Percentiles rank a stretch among this genome's conserved stretches.
phyloP scores from a whole-genome alignment of 2,888 invertebrate species.

The Melanostoma scalare region DNA sequence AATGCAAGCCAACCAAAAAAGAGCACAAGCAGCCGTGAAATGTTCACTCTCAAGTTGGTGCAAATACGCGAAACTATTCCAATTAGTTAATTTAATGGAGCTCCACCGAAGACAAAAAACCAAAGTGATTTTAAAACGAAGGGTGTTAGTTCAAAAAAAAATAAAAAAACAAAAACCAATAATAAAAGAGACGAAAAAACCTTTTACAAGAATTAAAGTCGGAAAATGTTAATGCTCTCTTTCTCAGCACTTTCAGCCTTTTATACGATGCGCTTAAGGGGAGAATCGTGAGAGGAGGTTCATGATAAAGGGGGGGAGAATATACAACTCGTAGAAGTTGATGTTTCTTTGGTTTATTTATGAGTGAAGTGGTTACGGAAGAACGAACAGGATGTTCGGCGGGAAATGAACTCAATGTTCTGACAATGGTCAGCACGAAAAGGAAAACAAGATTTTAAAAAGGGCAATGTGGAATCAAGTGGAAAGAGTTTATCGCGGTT shows the following conservation, averaged over 20 bases:
- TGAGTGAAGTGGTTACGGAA: constrained; percentile 41
- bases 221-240: constrained; percentile 47
- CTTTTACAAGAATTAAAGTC: constrained; percentile 60
- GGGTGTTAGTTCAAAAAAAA: constrained; percentile 26
- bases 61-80: constrained; percentile 52
- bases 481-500: no score
- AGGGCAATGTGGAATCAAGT: background rate
- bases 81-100: constrained; percentile 67
- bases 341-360: constrained; percentile 37
- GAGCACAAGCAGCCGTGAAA: constrained; percentile 55
- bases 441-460: constrained; percentile 19
- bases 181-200: constrained; percentile 28
- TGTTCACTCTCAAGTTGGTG: constrained; percentile 53
- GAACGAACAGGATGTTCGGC: constrained; percentile 25
- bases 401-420: constrained; percentile 1
- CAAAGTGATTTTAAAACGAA: constrained; percentile 29
- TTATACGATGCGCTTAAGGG: constrained; percentile 17
- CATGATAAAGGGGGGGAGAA: background rate
- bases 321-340: constrained; percentile 16
- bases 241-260: constrained; percentile 24
- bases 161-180: constrained; percentile 5
- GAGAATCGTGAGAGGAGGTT: background rate
- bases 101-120: constrained; percentile 1
- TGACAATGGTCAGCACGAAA: constrained; percentile 7
- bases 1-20: constrained; percentile 27